Evolutionary conservation across 1,140 invertebrate genomes (phyloP), one percentile per base, ranked within the genome.

Genomic region (Drosophila leontia): DNA sequence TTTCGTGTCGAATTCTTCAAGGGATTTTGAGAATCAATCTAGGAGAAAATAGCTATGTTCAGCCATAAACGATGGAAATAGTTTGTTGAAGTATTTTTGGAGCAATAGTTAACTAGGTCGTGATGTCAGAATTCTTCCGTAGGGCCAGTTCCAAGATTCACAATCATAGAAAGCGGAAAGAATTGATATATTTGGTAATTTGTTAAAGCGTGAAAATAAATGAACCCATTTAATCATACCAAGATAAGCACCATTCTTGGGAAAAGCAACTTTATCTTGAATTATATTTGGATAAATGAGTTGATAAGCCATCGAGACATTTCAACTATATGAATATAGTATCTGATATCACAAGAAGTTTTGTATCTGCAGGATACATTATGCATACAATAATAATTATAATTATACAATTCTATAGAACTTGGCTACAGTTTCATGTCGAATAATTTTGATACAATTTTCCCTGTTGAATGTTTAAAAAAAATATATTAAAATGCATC

Each of bases 291-390:
- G 50, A 35, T 51, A 51, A 51, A 17, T 34, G 48, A 13, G n/a
- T 51, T 51, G 50, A 55, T 55, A 39, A 55, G 50, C 50, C 23
- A 37, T 55, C 7, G 51, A 15, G 34, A 55, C 17, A 53, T 17
- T 35, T 53, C 11, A 12, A 34, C 15, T 2, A 50, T 11, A 50
- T 6, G 3, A 7, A n/a, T 19, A 23, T 26, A 9, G 7, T 32
- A 29, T 9, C 26, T 34, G n/a, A 51, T 51, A 51, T 17, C 11
- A 51, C 26, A 17, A 34, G 50, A 7, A 50, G 3, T 50, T 29
- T 29, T 29, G 26, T 7, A 29, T 29, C 26, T 5, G 26, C 5
- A 6, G 26, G 26, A 29, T 29, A 29, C 26, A 29, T 6, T 29
- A 3, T 7, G 26, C 26, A 29, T 29, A 29, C 26, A 29, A 29